Evolutionary conservation across 2,888 invertebrate species (phyloP).

Genomic region (Nemotelus pantherinus): DNA sequence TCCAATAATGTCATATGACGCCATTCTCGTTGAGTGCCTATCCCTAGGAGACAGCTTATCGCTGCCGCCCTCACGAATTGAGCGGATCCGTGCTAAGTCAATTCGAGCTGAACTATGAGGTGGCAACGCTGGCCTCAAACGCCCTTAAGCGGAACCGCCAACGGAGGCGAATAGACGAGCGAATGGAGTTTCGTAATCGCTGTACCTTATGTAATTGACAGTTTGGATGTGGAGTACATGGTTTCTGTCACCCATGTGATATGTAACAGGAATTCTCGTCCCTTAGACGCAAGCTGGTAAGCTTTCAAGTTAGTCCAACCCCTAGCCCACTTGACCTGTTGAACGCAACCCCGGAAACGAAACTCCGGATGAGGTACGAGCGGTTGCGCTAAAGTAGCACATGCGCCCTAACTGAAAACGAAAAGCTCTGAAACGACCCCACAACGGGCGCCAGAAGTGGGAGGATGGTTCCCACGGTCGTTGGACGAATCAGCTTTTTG

Average conservation of each 20-base stretch:
- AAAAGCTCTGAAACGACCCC: constrained; percentile 17
- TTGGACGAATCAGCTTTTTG: constrained; percentile 40
- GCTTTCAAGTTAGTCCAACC: constrained; percentile 36
- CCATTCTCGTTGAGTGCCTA: constrained; percentile 10
- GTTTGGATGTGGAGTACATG: not conserved
- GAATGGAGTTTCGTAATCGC: constrained; percentile 23
- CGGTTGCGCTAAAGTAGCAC: not conserved
- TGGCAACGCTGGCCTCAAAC: not conserved
- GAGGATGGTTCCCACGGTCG: constrained; percentile 25
- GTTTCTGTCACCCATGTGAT: not conserved
- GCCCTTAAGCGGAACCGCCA: not conserved
- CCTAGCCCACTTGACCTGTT: constrained; percentile 30
- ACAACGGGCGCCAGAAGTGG: constrained; percentile 28
- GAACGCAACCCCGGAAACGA: not conserved
- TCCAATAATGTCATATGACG: constrained; percentile 25
- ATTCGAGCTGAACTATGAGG: constrained; percentile 25
- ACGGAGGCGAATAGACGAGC: not conserved
- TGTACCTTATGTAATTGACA: constrained; percentile 15
- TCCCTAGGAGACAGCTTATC: constrained; percentile 5
- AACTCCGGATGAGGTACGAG: not conserved
- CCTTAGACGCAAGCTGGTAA: not conserved
- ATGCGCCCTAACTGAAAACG: constrained; percentile 3
- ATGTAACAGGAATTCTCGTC: not conserved
- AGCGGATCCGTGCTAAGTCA: too few species aligned
- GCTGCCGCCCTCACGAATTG: not conserved